Conservation (phyloP, 1,140 invertebrate species). For the Lucilia cuprina region DNA sequence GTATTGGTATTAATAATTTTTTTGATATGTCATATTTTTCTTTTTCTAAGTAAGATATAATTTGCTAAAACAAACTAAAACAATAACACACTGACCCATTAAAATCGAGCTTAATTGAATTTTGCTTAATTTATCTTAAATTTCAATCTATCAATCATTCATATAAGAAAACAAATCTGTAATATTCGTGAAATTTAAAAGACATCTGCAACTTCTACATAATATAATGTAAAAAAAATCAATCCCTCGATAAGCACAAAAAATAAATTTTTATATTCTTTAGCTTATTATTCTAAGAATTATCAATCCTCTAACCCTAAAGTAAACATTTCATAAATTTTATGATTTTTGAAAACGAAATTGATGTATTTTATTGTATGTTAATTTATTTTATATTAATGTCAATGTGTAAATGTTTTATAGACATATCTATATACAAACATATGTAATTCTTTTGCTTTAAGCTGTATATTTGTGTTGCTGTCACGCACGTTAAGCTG, state of each 20-base stretch:
- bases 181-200: neutral
- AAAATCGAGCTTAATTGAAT: neutral
- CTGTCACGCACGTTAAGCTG: conserved; percentile 32
- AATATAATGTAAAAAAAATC: no score
- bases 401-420: neutral
- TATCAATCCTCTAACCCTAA: no score
- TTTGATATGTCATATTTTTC: no score
- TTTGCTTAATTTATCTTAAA: neutral
- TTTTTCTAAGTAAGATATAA: no score
- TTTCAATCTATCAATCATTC: conserved; percentile 3
- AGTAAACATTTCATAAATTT: no score
- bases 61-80: neutral
- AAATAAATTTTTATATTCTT: no score
- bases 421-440: neutral
- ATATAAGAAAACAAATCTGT: neutral
- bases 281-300: no score
- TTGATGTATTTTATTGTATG: neutral
- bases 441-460: neutral
- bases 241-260: no score
- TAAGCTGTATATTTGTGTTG: conserved; percentile 28
- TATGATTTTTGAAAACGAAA: no score
- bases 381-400: neutral
- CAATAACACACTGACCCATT: neutral
- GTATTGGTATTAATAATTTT: no score
- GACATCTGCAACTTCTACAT: neutral